Percentiles rank a stretch among this genome's conserved stretches.
Evolutionary conservation across 2,888 invertebrate genomes (phyloP).

Genomic region (Epirrita christyi): DNA sequence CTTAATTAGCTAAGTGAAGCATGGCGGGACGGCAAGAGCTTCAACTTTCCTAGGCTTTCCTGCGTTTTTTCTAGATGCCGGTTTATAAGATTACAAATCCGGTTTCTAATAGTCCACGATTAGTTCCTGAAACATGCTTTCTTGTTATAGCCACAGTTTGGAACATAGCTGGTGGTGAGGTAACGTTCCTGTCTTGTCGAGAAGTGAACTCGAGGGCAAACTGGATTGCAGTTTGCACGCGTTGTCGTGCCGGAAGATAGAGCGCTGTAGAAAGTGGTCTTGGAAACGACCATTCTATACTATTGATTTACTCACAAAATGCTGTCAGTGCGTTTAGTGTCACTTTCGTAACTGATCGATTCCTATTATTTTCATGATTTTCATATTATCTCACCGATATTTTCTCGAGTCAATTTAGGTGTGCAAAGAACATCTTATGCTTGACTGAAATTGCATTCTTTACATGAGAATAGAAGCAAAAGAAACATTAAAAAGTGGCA

Average conservation of each 20-base stretch:
- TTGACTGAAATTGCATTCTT: too few species aligned
- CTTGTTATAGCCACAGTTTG: conserved; percentile 7
- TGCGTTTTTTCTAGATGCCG: conserved; percentile 17
- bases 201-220: conserved; percentile 24
- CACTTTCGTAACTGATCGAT: too few species aligned
- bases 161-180: neutral
- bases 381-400: too few species aligned
- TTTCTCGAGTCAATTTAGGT: too few species aligned
- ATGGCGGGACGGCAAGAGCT: conserved; percentile 15
- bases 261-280: conserved; percentile 12
- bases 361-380: too few species aligned
- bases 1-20: conserved; percentile 20
- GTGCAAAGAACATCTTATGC: too few species aligned
- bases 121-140: conserved; percentile 16
- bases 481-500: too few species aligned
- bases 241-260: conserved; percentile 10
- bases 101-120: conserved; percentile 1
- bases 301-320: too few species aligned
- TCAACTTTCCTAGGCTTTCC: conserved; percentile 23
- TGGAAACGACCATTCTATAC: neutral
- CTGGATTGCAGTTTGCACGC: conserved; percentile 14
- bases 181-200: conserved; percentile 22
- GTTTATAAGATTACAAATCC: neutral
- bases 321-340: too few species aligned
- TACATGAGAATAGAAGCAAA: too few species aligned